Conservation (phyloP, 2,113 vertebrate genomes). For the Cyprinus carpio region DNA sequence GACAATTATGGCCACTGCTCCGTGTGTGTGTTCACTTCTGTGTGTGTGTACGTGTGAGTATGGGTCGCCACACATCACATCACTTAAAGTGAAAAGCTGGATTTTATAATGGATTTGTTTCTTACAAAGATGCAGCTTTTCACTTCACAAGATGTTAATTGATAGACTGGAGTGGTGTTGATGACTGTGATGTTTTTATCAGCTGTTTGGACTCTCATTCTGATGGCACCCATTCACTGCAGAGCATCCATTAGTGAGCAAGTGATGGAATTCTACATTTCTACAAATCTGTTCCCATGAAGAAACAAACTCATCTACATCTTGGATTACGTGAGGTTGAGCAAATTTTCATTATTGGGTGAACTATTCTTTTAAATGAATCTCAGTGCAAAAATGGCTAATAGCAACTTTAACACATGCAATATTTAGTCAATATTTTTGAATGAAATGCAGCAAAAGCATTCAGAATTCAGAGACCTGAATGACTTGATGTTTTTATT, state of each 20-base stretch:
- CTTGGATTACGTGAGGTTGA: too few species aligned
- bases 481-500: background rate
- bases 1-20: too few species aligned
- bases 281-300: background rate
- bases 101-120: too few species aligned
- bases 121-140: background rate
- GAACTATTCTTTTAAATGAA: background rate
- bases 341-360: background rate
- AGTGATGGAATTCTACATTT: background rate
- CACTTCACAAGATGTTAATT: background rate
- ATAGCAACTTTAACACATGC: background rate
- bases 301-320: background rate
- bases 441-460: background rate
- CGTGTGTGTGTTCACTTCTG: too few species aligned
- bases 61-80: too few species aligned
- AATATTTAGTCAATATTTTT: background rate
- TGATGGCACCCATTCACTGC: background rate
- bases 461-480: background rate
- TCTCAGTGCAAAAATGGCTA: background rate
- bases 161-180: background rate
- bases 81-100: too few species aligned
- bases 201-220: background rate
- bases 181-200: background rate
- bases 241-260: background rate
- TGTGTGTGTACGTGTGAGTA: too few species aligned